These are phyloP conservation scores for Gisinianus flammeolus DNA, from an alignment of 2,888 invertebrate genomes.

Conservation along the genomic window DNA sequence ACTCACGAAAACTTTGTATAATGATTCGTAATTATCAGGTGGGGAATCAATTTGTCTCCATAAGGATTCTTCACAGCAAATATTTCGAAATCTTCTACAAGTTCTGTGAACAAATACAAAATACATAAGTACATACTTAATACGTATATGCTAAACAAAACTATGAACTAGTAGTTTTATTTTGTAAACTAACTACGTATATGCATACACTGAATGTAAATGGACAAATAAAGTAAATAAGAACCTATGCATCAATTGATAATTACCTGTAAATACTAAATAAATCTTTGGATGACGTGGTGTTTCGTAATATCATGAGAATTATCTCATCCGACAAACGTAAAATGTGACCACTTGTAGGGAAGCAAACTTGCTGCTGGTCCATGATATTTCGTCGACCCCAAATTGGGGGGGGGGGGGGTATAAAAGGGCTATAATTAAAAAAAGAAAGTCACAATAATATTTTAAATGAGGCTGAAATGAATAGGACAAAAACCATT, in stretches of 20 bases:
- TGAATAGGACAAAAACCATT: too few relatives aligned
- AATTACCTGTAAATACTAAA: constrained; percentile 47
- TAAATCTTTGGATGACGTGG: constrained; percentile 47
- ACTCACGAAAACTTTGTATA: constrained; percentile 43
- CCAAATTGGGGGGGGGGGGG: too few relatives aligned
- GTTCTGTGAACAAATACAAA: constrained; percentile 44
- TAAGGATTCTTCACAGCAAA: constrained; percentile 52
- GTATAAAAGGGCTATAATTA: neutral
- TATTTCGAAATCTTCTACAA: constrained; percentile 45
- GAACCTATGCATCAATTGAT: too few relatives aligned
- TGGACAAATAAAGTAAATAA: neutral
- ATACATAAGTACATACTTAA: neutral
- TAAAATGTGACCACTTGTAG: constrained; percentile 38
- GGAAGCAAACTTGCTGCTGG: constrained; percentile 35
- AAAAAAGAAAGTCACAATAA: neutral
- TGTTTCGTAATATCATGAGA: constrained; percentile 53
- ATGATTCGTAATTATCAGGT: constrained; percentile 47
- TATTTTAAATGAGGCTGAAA: too few relatives aligned
- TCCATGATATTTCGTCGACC: constrained; percentile 21
- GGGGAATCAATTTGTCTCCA: constrained; percentile 50
- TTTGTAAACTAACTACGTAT: neutral
- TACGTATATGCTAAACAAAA: neutral
- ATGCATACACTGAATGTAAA: neutral
- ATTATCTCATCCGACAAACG: constrained; percentile 57
- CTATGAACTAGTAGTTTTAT: neutral